Conservation (phyloP, 37 sponge, comb jelly and placozoan species). For the Hexactinellida sp. region DNA sequence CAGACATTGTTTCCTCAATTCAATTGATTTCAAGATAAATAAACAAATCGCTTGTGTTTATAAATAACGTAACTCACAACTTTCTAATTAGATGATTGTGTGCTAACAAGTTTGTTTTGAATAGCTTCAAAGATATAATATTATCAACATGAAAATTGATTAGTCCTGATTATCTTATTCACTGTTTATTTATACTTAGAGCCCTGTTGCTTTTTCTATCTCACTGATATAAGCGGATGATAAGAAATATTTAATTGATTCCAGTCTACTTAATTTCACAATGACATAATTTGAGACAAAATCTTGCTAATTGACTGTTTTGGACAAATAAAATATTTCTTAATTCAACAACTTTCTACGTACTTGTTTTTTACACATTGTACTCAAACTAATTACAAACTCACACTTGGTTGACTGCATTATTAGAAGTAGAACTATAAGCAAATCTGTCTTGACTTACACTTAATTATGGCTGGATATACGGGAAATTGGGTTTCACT, state of each 20-base stretch:
- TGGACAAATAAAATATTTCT: too few relatives aligned
- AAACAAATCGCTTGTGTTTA: neutral
- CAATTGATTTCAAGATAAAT: neutral
- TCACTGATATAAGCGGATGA: neutral
- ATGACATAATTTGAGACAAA: too few relatives aligned
- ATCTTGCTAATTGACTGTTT: too few relatives aligned
- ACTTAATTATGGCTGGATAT: neutral
- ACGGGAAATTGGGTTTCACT: neutral
- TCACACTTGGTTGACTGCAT: too few relatives aligned
- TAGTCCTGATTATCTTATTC: neutral
- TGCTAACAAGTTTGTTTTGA: slow-evolving; percentile 15
- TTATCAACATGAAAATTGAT: neutral
- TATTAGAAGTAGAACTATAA: neutral
- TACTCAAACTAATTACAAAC: too few relatives aligned
- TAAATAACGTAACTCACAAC: neutral
- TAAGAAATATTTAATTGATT: too few relatives aligned
- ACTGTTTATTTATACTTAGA: slow-evolving; percentile 14
- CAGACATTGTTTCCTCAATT: neutral
- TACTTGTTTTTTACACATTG: too few relatives aligned
- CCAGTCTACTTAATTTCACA: too few relatives aligned
- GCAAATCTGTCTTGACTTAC: neutral
- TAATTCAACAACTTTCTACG: too few relatives aligned
- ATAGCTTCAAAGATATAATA: neutral
- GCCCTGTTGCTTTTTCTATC: neutral
- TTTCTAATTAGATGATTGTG: neutral